Evolutionary conservation across 2,888 invertebrate species (phyloP).

Genomic region (Choreutis nemorana): DNA sequence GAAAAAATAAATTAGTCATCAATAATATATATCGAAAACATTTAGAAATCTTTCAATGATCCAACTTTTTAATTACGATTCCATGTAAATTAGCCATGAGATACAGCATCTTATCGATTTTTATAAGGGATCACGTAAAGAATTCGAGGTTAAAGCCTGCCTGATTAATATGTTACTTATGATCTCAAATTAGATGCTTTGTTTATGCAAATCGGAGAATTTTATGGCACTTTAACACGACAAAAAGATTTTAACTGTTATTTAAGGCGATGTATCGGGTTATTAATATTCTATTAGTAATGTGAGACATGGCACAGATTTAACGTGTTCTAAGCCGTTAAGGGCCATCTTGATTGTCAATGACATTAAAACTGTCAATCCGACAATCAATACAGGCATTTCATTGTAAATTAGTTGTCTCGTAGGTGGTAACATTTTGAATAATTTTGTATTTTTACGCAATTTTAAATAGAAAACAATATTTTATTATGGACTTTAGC

Average conservation of each 20-base stretch:
- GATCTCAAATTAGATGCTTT: constrained; percentile 37
- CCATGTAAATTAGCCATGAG: constrained; percentile 35
- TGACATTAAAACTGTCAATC: constrained; percentile 23
- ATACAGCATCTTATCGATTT: constrained; percentile 19
- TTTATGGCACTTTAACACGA: constrained; percentile 50
- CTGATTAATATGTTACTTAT: constrained; percentile 48
- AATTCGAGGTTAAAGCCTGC: constrained; percentile 30
- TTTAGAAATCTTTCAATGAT: constrained; percentile 22
- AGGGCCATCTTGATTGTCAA: constrained; percentile 14
- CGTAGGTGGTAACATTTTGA: constrained; percentile 23
- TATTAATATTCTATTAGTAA: constrained; percentile 50
- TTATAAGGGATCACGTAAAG: constrained; percentile 25
- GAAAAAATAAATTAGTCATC: constrained; percentile 18
- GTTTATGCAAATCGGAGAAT: constrained; percentile 44
- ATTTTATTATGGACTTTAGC: too few relatives aligned
- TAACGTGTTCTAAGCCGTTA: constrained; percentile 16
- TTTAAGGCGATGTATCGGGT: constrained; percentile 23
- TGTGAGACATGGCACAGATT: constrained; percentile 35
- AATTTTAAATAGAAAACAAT: too few relatives aligned
- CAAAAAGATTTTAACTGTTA: constrained; percentile 37
- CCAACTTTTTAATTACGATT: constrained; percentile 39
- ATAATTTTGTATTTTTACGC: too few relatives aligned
- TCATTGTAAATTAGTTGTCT: constrained; percentile 32
- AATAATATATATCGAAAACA: constrained; percentile 21
- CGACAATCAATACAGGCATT: constrained; percentile 31